These are phyloP conservation scores for Scatophagus argus DNA, from an alignment of 2,113 vertebrate species.

Conservation along the genomic window DNA sequence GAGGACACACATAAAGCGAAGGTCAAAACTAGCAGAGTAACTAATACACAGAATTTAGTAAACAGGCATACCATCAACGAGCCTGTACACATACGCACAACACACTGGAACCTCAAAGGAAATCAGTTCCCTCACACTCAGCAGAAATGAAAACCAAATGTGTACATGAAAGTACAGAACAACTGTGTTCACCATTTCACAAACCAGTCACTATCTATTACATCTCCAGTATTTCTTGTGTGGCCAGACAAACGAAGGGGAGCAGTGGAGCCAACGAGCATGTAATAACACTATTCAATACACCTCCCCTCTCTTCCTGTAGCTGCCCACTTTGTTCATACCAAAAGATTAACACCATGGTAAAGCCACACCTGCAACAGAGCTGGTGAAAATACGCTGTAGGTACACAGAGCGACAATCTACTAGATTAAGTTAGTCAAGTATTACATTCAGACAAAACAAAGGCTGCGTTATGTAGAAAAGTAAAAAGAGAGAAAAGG, in stretches of 20 bases:
- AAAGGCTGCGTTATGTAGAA: neutral
- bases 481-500: neutral
- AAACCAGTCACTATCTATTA: conserved; percentile 45
- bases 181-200: conserved; percentile 37
- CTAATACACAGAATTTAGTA: neutral
- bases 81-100: neutral
- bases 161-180: conserved; percentile 18
- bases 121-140: conserved; percentile 13
- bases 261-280: conserved; percentile 53
- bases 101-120: conserved; percentile 18
- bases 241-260: conserved; percentile 46
- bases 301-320: conserved; percentile 26
- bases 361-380: conserved; percentile 1
- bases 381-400: conserved; percentile 7
- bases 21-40: conserved; percentile 3
- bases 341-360: conserved; percentile 39
- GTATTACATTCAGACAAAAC: neutral
- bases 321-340: conserved; percentile 12
- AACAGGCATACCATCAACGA: neutral
- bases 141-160: conserved; percentile 18
- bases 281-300: conserved; percentile 58
- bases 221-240: conserved; percentile 47
- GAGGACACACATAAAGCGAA: conserved; percentile 48
- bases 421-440: neutral
- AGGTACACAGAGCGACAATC: conserved; percentile 4